phyloP scores from a whole-genome alignment of 2,888 invertebrate genomes.

The Thymelicus acteon region DNA sequence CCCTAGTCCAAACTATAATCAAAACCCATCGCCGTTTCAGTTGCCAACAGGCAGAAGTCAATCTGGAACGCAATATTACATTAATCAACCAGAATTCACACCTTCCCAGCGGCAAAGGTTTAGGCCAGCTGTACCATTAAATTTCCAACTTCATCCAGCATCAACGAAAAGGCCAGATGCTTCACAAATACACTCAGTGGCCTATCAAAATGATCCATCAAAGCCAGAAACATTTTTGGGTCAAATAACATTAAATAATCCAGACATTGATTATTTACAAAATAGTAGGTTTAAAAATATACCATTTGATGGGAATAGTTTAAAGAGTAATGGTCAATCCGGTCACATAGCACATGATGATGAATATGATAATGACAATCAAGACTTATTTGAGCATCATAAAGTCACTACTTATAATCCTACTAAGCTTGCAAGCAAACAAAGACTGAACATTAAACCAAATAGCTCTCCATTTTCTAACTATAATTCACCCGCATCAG shows the following conservation, averaged over 20 bases:
- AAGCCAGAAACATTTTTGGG: constrained; percentile 87
- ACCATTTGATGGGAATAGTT: constrained; percentile 79
- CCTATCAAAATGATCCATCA: constrained; percentile 85
- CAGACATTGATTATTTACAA: constrained; percentile 80
- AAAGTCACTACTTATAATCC: constrained; percentile 80
- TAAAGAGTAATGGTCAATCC: constrained; percentile 75
- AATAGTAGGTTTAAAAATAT: constrained; percentile 76
- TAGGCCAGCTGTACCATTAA: constrained; percentile 73
- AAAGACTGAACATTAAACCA: constrained; percentile 71
- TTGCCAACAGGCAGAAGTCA: constrained; percentile 79
- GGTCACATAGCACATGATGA: constrained; percentile 73
- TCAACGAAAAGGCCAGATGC: constrained; percentile 84
- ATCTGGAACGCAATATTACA: constrained; percentile 72
- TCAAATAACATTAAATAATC: constrained; percentile 86
- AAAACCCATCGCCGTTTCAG: constrained; percentile 80
- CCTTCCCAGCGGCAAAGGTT: constrained; percentile 69
- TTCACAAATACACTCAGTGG: constrained; percentile 83
- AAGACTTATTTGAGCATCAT: constrained; percentile 74
- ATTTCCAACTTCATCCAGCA: constrained; percentile 77
- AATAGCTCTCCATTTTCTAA: constrained; percentile 61
- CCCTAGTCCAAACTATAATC: constrained; percentile 78
- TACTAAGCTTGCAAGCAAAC: constrained; percentile 66
- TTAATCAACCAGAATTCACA: constrained; percentile 77
- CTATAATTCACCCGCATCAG: constrained; percentile 52
- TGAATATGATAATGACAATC: constrained; percentile 71